Base-by-base conservation (phyloP, 2,797 vertebrate species). In the Chaetodon trifasciatus region DNA sequence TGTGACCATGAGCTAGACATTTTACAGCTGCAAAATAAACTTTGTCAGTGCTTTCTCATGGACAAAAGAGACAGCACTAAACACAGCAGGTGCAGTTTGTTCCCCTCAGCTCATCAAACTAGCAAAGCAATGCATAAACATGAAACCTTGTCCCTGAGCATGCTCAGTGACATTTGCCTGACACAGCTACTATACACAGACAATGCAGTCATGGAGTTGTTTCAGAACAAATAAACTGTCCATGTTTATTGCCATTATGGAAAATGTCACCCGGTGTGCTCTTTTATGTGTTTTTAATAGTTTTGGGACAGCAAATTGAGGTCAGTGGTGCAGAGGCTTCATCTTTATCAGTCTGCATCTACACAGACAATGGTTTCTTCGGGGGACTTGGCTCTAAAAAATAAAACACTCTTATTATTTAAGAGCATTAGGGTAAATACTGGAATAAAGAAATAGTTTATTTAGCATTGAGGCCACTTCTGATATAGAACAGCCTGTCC, bases 81-180 rank as follows among this genome's bases (percentile, higher is more conserved):
- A 63, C 47, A 56, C 17, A 47, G 16, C 3, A 3, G 24, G 5
- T 15, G 10, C 24, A 3, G 23, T 46, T 28, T 15, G 3, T 21
- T 37, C 23, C 32, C 9, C 4, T 61, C 8, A 49, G 32, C 63
- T 52, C 32, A 28, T 65, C 21, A 52, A 10, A 56, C 35, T 8
- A 35, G 53, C 50, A 67, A 56, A 69, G 47, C 52, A 19, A 42
- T 61, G 39, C 6, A 42, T 39, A 15, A 49, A 63, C 66, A 68
- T 8, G 2, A 62, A 60, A 52, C 40, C 10, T n/a, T 28, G 19
- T 57, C 53, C 52, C 23, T 0, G 8, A 21, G 52, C 32, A 37
- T 42, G 12, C 23, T 49, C 6, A 24, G 23, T 65, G 73, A 73
- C 53, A 46, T 76, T 57, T 62, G 46, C 35, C 23, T 61, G 39